These are phyloP conservation scores for Thymelicus acteon DNA, from an alignment of 2,888 invertebrate genomes.

Conservation along the genomic window DNA sequence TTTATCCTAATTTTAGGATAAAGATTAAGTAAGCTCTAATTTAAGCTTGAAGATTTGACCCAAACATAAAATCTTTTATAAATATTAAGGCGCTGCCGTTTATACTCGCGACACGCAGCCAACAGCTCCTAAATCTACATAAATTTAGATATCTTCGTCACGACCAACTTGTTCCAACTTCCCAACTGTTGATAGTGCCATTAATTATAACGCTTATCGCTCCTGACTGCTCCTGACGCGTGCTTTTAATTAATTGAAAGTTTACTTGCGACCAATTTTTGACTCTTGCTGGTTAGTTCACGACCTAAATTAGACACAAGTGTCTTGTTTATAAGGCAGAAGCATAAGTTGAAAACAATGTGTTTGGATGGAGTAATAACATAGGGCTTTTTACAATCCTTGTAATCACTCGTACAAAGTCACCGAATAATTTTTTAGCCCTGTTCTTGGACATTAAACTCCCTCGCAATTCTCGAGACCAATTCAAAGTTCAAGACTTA, in stretches of 20 bases:
- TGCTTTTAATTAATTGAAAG: constrained; percentile 23
- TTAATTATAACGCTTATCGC: constrained; percentile 29
- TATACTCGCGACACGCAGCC: not conserved
- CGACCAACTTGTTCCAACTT: constrained; percentile 26
- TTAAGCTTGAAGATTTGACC: too few species aligned
- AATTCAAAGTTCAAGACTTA: not conserved
- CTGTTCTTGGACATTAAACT: not conserved
- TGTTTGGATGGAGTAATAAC: too few species aligned
- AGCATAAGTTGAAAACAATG: not conserved
- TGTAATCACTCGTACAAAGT: too few species aligned
- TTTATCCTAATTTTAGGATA: too few species aligned
- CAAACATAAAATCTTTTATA: not conserved
- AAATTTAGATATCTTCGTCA: constrained; percentile 35
- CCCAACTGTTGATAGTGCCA: constrained; percentile 31
- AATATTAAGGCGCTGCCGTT: not conserved
- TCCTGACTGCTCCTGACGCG: constrained; percentile 16
- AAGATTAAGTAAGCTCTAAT: too few species aligned
- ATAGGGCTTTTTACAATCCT: too few species aligned
- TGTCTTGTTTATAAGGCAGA: not conserved
- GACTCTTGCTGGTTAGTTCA: constrained; percentile 13
- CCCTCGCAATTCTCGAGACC: not conserved
- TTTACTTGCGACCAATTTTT: constrained; percentile 16
- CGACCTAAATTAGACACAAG: not conserved
- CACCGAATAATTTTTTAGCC: not conserved
- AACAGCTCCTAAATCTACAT: constrained; percentile 27